These are phyloP conservation scores for Alaudala cheleensis DNA, from an alignment of 2,113 vertebrate species.

Conservation along the genomic window DNA sequence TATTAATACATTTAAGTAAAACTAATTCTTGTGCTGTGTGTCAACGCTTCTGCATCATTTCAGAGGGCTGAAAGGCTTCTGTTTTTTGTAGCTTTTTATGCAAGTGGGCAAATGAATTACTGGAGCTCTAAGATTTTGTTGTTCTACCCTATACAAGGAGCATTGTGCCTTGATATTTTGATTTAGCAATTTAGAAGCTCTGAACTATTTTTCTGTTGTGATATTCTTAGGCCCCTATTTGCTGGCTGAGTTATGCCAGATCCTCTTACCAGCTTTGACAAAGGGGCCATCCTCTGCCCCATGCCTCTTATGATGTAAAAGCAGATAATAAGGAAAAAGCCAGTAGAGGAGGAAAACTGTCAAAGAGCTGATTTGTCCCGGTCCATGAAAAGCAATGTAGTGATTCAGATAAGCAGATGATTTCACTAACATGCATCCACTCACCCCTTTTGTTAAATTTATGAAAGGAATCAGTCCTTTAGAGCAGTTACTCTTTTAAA, in stretches of 20 bases:
- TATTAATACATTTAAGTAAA: neutral
- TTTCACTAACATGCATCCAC: neutral
- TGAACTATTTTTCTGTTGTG: neutral
- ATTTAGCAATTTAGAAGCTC: neutral
- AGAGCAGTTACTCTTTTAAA: neutral
- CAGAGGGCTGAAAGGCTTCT: neutral
- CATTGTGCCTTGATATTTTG: accelerated
- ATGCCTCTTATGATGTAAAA: neutral
- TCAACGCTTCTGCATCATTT: neutral
- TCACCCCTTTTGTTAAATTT: neutral
- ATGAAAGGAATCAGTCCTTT: neutral
- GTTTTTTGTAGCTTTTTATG: neutral
- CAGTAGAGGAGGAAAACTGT: neutral
- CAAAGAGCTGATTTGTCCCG: neutral
- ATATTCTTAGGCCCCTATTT: neutral
- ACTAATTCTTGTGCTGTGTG: neutral
- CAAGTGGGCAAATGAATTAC: neutral
- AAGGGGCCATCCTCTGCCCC: neutral
- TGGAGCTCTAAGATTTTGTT: neutral
- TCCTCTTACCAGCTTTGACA: neutral
- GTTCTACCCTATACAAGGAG: neutral
- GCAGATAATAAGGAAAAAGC: neutral
- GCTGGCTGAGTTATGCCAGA: neutral
- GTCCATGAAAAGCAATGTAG: neutral
- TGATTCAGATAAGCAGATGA: neutral